These are phyloP conservation scores for Didymodactylos carnosus DNA, from an alignment of 2,888 invertebrate genomes.

Conservation along the genomic window DNA sequence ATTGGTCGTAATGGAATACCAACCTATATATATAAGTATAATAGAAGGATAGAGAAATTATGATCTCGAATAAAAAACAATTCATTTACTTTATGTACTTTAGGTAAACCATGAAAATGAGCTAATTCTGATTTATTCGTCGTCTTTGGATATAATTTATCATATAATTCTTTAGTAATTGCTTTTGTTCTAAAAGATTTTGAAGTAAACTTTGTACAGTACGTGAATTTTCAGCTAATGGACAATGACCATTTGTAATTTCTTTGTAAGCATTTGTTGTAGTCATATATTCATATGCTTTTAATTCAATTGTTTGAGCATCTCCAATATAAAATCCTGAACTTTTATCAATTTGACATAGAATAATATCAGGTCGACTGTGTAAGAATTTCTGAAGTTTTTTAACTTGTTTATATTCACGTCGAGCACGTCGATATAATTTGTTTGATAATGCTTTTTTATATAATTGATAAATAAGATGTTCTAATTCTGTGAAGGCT, in stretches of 20 bases:
- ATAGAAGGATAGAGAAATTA: background rate
- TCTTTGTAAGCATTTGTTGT: background rate
- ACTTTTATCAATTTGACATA: background rate
- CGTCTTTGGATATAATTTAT: background rate
- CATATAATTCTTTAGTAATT: background rate
- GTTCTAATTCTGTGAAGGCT: background rate
- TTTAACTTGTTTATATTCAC: background rate
- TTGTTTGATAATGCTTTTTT: background rate
- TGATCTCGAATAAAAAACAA: background rate
- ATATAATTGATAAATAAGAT: background rate
- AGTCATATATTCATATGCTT: background rate
- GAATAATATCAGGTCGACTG: background rate
- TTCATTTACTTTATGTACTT: background rate
- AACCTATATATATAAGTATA: background rate
- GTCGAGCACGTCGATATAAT: background rate
- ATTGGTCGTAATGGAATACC: background rate
- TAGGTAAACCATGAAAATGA: background rate
- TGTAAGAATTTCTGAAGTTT: background rate
- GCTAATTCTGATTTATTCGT: background rate
- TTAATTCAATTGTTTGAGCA: background rate
- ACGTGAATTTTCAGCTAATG: background rate
- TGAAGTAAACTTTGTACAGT: background rate
- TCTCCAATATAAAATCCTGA: background rate
- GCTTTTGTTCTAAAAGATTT: background rate
- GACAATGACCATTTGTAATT: background rate